Conservation (phyloP, 2,888 invertebrate species). For the Spilarctia lutea region DNA sequence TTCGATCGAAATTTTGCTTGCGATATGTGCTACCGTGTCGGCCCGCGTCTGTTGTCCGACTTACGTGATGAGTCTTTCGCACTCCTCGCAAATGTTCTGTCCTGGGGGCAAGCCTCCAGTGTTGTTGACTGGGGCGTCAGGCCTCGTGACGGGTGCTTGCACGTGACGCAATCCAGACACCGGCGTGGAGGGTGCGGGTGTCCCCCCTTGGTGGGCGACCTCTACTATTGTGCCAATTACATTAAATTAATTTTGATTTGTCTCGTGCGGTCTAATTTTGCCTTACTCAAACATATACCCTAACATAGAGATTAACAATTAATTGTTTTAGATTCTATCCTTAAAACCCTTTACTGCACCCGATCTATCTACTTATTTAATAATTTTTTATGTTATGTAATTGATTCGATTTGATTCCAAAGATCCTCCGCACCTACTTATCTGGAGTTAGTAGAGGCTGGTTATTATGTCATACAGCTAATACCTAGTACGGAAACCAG, state of each 20-base stretch:
- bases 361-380: background rate
- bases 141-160: constrained; percentile 90
- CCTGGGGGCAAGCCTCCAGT: constrained; percentile 93
- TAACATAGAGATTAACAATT: background rate
- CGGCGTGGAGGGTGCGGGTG: constrained; percentile 72
- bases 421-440: no score
- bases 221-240: constrained; percentile 74
- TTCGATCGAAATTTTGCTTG: constrained; percentile 50
- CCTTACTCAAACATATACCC: background rate
- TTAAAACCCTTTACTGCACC: background rate
- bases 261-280: background rate
- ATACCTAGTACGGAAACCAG: no score
- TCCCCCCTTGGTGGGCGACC: constrained; percentile 53
- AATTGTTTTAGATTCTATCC: background rate
- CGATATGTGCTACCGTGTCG: constrained; percentile 88
- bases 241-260: constrained; percentile 49
- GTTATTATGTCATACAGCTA: no score
- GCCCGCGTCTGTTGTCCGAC: constrained; percentile 89
- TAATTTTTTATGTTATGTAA: background rate
- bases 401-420: no score
- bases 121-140: constrained; percentile 87
- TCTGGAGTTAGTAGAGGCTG: no score
- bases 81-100: constrained; percentile 98
- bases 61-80: constrained; percentile 99
- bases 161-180: constrained; percentile 90